These are phyloP conservation scores for Frankliniella intonsa DNA, from an alignment of 2,888 invertebrate species.

Conservation along the genomic window DNA sequence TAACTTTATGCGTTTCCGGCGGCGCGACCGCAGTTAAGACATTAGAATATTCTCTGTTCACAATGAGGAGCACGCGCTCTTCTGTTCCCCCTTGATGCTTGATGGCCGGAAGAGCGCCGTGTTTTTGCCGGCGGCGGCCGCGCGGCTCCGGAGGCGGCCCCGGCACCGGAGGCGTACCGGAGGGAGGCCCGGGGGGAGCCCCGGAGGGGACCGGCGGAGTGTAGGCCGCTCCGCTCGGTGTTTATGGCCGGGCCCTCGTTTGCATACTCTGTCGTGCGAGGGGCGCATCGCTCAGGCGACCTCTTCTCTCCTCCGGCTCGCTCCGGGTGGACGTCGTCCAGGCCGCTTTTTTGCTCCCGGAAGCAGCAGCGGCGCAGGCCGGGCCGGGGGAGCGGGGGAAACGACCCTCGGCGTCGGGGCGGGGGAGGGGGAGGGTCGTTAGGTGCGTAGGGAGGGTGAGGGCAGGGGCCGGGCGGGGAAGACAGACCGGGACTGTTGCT, in stretches of 20 bases:
- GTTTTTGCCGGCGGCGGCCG: neutral
- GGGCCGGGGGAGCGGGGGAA: neutral
- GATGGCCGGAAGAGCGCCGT: neutral
- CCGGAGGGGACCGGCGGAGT: neutral
- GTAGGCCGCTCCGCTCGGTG: neutral
- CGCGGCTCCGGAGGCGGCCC: neutral
- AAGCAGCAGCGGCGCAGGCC: neutral
- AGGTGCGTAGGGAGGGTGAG: no score
- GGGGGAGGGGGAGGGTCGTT: neutral
- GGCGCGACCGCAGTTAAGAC: no score
- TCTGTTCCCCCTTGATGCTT: neutral
- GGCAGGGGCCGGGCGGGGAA: no score
- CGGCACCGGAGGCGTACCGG: neutral
- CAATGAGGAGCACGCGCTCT: no score
- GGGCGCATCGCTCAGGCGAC: neutral
- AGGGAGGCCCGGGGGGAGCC: neutral
- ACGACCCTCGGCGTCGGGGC: neutral
- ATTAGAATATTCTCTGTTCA: no score
- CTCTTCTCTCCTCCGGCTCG: no score
- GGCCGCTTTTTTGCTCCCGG: no score
- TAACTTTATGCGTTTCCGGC: no score
- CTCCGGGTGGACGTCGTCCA: no score
- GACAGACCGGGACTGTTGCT: no score
- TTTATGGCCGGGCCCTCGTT: neutral
- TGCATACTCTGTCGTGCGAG: slow-evolving; percentile 3